These are phyloP conservation scores for Rhimphoctona megacephalus DNA, from an alignment of 2,888 invertebrate genomes.

Conservation along the genomic window DNA sequence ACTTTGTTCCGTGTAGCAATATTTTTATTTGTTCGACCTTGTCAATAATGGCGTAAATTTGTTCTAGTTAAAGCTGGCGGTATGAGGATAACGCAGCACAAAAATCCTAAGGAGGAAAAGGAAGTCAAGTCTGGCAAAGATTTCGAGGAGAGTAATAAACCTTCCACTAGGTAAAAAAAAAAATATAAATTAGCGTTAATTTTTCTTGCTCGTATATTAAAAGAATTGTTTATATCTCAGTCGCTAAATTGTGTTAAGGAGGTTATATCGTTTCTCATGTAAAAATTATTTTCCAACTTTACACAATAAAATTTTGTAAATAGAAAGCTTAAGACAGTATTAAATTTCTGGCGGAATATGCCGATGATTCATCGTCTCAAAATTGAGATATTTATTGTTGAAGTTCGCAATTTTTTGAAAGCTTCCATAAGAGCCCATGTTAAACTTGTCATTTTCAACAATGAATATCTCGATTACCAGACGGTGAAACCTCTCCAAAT, in stretches of 20 bases:
- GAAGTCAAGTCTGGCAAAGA: constrained; percentile 86
- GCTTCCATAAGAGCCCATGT: too few species aligned
- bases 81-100: constrained; percentile 96
- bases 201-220: not conserved
- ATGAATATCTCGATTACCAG: too few species aligned
- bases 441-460: too few species aligned
- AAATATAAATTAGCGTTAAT: not conserved
- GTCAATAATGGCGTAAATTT: not conserved
- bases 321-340: too few species aligned
- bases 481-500: too few species aligned
- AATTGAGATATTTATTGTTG: too few species aligned
- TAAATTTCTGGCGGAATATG: too few species aligned
- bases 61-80: constrained; percentile 94
- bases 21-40: not conserved
- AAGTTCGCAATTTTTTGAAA: too few species aligned
- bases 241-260: not conserved
- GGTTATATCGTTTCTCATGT: too few species aligned
- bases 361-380: too few species aligned
- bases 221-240: not conserved
- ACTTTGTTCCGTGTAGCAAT: not conserved
- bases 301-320: too few species aligned
- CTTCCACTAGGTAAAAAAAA: constrained; percentile 87
- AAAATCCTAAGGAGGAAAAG: constrained; percentile 89
- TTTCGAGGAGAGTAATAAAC: constrained; percentile 84
- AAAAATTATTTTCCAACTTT: too few species aligned